These are phyloP conservation scores for Tympanuchus pallidicinctus DNA, from an alignment of 2,113 vertebrate genomes.

Conservation along the genomic window DNA sequence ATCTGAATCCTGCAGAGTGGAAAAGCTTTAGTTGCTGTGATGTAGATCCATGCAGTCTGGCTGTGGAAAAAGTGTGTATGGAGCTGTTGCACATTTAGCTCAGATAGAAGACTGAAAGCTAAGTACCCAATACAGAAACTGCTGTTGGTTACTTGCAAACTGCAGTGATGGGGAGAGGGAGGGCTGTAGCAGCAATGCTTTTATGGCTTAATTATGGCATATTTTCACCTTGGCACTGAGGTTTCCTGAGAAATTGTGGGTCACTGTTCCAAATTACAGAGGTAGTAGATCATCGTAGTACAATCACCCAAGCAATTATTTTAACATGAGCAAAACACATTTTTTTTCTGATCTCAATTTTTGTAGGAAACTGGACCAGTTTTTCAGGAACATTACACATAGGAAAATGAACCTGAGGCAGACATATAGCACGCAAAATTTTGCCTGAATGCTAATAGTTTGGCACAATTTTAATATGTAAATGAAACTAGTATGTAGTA, in stretches of 20 bases:
- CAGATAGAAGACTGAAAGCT: neutral
- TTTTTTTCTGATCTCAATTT: neutral
- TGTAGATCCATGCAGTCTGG: accelerated
- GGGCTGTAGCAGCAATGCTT: neutral
- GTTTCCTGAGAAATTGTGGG: neutral
- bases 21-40: neutral
- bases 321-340: neutral
- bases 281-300: neutral
- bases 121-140: neutral
- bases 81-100: neutral
- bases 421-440: neutral
- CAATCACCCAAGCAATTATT: neutral
- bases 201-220: neutral
- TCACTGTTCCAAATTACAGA: neutral
- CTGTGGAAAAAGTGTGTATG: neutral
- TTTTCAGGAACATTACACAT: conserved; percentile 2
- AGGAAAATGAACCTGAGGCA: conserved; percentile 14
- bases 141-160: neutral
- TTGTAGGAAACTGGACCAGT: conserved; percentile 7
- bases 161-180: neutral
- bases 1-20: neutral
- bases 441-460: conserved; percentile 33
- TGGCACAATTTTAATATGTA: conserved; percentile 37
- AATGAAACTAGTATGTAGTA: conserved; percentile 25
- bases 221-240: neutral